phyloP scores from a whole-genome alignment of 1,140 invertebrate species.

The Aphelenchoides besseyi region DNA sequence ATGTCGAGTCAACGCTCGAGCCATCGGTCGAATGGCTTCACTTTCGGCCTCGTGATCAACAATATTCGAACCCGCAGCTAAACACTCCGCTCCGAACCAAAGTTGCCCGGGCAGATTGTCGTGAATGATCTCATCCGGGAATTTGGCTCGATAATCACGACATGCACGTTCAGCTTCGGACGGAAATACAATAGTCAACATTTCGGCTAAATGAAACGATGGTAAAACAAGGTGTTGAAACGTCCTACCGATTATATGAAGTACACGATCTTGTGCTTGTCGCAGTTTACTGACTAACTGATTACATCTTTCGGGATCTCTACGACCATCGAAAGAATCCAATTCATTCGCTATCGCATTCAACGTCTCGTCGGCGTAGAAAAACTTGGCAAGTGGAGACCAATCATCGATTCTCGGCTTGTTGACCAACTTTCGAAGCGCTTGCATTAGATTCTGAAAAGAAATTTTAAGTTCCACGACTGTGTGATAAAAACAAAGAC shows the following conservation, averaged over 20 bases:
- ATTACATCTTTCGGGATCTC: constrained; percentile 92
- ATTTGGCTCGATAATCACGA: constrained; percentile 93
- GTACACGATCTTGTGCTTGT: constrained; percentile 67
- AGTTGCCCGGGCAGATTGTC: constrained; percentile 94
- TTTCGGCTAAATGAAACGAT: constrained; percentile 75
- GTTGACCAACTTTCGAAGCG: constrained; percentile 58
- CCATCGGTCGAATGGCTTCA: constrained; percentile 89
- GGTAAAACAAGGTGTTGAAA: constrained; percentile 26
- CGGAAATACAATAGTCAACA: constrained; percentile 68
- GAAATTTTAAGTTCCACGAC: too few relatives aligned
- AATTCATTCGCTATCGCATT: constrained; percentile 73
- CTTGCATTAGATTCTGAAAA: constrained; percentile 47
- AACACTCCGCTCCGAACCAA: constrained; percentile 94
- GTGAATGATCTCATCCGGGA: constrained; percentile 95
- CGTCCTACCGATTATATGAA: constrained; percentile 57
- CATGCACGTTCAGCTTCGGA: constrained; percentile 78
- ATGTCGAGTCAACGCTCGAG: constrained; percentile 87
- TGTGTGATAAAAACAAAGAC: not conserved
- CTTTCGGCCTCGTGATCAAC: constrained; percentile 91
- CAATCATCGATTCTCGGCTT: constrained; percentile 61
- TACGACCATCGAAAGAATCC: constrained; percentile 94
- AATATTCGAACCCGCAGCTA: constrained; percentile 78
- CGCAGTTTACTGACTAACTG: constrained; percentile 86
- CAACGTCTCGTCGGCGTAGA: constrained; percentile 92
- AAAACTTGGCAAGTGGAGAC: constrained; percentile 84